Base-by-base conservation (phyloP, 2,888 invertebrate genomes). In the Thyatira batis region DNA sequence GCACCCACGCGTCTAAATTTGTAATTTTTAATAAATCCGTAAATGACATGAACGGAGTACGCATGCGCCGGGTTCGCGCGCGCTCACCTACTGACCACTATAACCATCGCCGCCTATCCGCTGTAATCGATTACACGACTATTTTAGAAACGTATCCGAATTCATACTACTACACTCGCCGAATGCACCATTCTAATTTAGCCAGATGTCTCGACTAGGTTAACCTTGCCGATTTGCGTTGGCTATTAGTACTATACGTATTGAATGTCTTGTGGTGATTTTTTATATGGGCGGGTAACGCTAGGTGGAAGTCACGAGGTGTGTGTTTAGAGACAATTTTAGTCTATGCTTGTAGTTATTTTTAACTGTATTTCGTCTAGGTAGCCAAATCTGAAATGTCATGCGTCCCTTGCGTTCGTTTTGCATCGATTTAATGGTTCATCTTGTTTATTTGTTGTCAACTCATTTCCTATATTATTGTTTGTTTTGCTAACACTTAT, bases 51-150 rank as follows among this genome's bases (percentile, higher is more conserved):
- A 27, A 25, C 54, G 46, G 48, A 17, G 30, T 52, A 78, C 84
- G 80, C 82, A 82, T 80, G 84, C 85, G 85, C 76, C 57, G 55
- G 66, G 66, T 57, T 68, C 80, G 80, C 85, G 85, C 84, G 78
- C 84, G 72, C 65, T 72, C 72, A 65, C 61, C 71, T 67, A 85
- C 86, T 82, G 83, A 78, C 82, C 79, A 63, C 54, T 59, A 53
- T 54, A 67, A 63, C 66, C 64, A 71, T 68, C 73, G 64, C 56
- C 56, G 60, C 10, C 1, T 25, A 48, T 57, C 67, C 61, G 67
- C 71, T 72, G 73, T 71, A 70, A 69, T 73, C 63, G 65, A 68
- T 65, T 62, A 80, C 30, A 65, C 87, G 71, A 52, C 80, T 51
- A 62, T 69, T 76, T 82, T 57, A 57, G 67, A 71, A 56, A 57